Conservation (phyloP, 2,888 invertebrate genomes). For the Branchinecta sandiegonensis region DNA sequence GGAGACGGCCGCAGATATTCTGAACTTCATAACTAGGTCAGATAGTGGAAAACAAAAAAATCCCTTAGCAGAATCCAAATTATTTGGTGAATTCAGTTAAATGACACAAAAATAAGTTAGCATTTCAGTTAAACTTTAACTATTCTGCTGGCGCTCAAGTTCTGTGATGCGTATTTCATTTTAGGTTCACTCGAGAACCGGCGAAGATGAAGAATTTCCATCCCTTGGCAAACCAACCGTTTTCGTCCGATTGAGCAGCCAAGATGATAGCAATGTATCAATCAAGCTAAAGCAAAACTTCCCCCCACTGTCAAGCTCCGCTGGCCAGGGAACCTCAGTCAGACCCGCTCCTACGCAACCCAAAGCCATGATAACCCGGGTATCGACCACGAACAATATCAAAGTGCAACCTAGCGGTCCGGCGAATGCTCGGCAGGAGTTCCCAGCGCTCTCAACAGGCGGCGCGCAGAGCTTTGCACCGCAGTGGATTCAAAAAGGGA, state of each 20-base stretch:
- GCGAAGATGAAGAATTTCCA: constrained; percentile 22
- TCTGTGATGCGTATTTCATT: constrained; percentile 16
- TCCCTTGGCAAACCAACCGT: constrained; percentile 18
- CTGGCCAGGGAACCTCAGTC: neutral
- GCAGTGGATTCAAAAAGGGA: neutral
- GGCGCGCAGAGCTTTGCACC: neutral
- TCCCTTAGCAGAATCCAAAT: no score
- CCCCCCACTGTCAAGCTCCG: constrained; percentile 9
- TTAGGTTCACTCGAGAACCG: constrained; percentile 6
- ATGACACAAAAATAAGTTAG: no score
- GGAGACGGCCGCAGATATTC: no score
- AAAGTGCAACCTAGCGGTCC: constrained; percentile 19
- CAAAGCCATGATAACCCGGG: constrained; percentile 21
- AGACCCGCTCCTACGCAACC: constrained; percentile 17
- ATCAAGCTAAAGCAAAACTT: constrained; percentile 21
- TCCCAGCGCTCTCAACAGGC: neutral
- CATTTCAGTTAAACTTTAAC: no score
- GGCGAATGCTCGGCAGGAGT: neutral
- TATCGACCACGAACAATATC: constrained; percentile 24
- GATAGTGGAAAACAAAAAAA: no score
- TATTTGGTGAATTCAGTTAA: no score
- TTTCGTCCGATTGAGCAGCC: constrained; percentile 19
- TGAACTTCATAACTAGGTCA: no score
- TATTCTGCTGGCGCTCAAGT: constrained; percentile 17
- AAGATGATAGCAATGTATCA: constrained; percentile 21